Evolutionary conservation across 2,888 invertebrate genomes (phyloP).

Genomic region (Rhingia rostrata): DNA sequence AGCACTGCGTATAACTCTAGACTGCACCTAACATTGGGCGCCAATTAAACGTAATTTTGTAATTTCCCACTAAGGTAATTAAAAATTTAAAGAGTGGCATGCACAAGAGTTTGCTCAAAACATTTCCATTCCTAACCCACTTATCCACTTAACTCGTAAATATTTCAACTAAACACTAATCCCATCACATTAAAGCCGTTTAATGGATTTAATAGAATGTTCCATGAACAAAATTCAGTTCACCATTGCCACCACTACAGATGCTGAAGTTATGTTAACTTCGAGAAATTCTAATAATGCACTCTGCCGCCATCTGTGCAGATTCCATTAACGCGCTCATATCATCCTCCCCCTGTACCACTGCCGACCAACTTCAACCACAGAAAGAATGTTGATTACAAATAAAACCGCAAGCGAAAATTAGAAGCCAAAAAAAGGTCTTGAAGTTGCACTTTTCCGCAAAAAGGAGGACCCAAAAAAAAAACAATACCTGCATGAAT

Average conservation of each 20-base stretch:
- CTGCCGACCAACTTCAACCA: constrained; percentile 20
- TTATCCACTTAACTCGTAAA: background rate
- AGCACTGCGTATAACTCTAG: too few species aligned
- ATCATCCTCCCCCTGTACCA: background rate
- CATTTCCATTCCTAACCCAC: too few species aligned
- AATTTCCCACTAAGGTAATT: too few species aligned
- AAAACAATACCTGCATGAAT: constrained; percentile 32
- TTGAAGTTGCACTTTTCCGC: constrained; percentile 9
- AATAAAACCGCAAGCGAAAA: constrained; percentile 61
- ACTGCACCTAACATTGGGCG: too few species aligned
- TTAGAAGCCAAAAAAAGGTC: constrained; percentile 53
- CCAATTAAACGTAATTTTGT: too few species aligned
- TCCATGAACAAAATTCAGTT: background rate
- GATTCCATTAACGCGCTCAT: constrained; percentile 37
- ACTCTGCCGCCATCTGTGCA: constrained; percentile 47
- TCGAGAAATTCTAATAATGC: constrained; percentile 55
- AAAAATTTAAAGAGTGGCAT: too few species aligned
- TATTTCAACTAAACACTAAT: background rate
- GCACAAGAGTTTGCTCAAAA: too few species aligned
- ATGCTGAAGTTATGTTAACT: constrained; percentile 54
- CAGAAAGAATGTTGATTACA: constrained; percentile 60
- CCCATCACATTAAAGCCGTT: background rate
- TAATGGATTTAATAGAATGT: too few species aligned
- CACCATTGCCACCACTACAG: background rate
- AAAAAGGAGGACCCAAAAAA: background rate